phyloP scores from a whole-genome alignment of 2,797 vertebrate genomes.

The Hydrolagus colliei region DNA sequence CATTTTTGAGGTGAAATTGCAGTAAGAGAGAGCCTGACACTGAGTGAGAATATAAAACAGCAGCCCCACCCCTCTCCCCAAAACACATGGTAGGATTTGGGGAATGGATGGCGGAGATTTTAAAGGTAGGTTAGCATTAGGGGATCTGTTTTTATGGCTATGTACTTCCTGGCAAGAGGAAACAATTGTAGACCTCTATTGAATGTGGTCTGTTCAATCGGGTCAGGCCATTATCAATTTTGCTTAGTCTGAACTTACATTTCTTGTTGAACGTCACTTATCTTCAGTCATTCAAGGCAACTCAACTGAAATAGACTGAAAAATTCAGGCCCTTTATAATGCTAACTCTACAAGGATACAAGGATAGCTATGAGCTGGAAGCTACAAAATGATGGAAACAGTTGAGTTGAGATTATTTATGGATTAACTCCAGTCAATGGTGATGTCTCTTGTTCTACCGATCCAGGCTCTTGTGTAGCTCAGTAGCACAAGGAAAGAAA shows the following conservation, averaged over 20 bases:
- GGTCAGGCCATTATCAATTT: neutral
- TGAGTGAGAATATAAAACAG: too few relatives aligned
- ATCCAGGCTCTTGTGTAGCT: neutral
- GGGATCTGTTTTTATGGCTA: too few relatives aligned
- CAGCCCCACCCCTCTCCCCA: too few relatives aligned
- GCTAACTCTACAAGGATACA: neutral
- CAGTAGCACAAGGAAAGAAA: neutral
- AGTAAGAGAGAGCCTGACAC: too few relatives aligned
- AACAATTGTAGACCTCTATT: neutral
- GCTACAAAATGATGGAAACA: neutral
- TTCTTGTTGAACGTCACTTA: neutral
- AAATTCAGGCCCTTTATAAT: neutral
- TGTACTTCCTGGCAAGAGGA: too few relatives aligned
- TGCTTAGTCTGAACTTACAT: neutral
- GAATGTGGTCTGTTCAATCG: neutral
- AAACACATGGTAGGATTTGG: too few relatives aligned
- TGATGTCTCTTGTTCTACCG: too few relatives aligned
- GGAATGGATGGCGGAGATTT: too few relatives aligned
- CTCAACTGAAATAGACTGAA: neutral
- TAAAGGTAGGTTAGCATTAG: too few relatives aligned
- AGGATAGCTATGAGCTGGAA: neutral
- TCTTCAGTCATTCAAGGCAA: neutral
- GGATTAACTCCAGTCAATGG: neutral
- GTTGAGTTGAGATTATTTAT: too few relatives aligned
- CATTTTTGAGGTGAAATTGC: too few relatives aligned